Evolutionary conservation across 2,113 vertebrate genomes (phyloP), one percentile per base, ranked within the genome.

Genomic region (Mionectes macconnelli): DNA sequence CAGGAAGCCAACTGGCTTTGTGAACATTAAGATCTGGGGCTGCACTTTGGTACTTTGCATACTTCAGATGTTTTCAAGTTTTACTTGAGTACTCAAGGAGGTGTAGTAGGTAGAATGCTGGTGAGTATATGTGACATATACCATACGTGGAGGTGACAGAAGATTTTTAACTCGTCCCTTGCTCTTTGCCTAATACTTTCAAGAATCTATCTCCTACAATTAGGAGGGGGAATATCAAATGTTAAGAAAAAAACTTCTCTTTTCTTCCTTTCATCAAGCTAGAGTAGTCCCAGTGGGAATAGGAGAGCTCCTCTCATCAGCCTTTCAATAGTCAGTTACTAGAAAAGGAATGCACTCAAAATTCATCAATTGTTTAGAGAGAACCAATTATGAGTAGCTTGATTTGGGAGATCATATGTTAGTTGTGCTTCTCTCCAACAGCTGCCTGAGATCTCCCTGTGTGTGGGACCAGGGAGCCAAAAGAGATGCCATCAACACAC

Each of bases 381-480:
- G 11, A 17, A 70, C 6, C 13, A 37, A 0, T 45, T 70, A 45
- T 2, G 45, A 35, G 6, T 28, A 74, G n/a, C 18, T 45, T 45
- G 39, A 28, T 50, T 28, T 74, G 40, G 25, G 10, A 57, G 8
- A 49, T 35, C 4, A 5, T 40, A 28, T 14, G 4, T 40, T 53
- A 66, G 33, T 7, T 57, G 22, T 66, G 15, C 14, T 87, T 2
- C 22, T 87, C 14, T 64, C 10, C 22, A 69, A 12, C 3, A 16
- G 4, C 30, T 74, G 21, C 21, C 7, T 0, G 0, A 73, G 18
- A 52, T 45, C 17, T 64, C 35, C 14, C 3, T 49, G 11, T 28
- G 10, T 17, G 17, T 5, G 27, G 4, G 14, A 11, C 12, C 31
- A 69, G 27, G 27, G 18, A 80, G 7, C 9, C n/a, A 76, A 60